These are phyloP conservation scores for Leuciscus waleckii DNA, from an alignment of 2,797 vertebrate species.

Conservation along the genomic window DNA sequence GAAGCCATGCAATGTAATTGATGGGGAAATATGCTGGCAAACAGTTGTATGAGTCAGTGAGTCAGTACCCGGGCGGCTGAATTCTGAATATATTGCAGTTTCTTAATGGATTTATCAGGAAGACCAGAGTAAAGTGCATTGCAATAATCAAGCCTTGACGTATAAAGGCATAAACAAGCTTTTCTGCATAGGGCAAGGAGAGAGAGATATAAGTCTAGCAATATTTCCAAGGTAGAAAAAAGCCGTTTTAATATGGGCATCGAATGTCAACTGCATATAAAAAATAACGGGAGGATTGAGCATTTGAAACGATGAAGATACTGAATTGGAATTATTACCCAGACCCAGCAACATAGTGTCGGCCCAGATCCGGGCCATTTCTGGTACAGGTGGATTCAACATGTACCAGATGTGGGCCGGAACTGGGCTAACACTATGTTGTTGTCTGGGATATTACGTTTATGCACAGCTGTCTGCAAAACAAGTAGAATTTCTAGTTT, in stretches of 20 bases:
- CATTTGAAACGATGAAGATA: background rate
- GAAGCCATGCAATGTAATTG: background rate
- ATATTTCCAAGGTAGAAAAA: background rate
- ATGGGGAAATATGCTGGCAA: background rate
- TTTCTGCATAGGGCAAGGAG: background rate
- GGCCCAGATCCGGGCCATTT: too few relatives aligned
- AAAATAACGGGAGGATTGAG: background rate
- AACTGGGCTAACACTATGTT: too few relatives aligned
- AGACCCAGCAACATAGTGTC: too few relatives aligned
- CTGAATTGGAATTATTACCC: background rate
- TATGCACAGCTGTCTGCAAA: background rate
- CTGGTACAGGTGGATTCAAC: too few relatives aligned
- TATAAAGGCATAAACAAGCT: background rate
- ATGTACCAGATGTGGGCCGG: too few relatives aligned
- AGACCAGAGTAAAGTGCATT: background rate
- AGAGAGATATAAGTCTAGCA: background rate
- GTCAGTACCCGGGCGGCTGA: too few relatives aligned
- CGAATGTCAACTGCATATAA: background rate
- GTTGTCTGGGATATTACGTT: too few relatives aligned
- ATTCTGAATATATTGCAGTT: too few relatives aligned
- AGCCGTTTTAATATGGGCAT: background rate
- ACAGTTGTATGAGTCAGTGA: background rate
- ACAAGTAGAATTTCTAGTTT: background rate
- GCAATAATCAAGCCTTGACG: background rate
- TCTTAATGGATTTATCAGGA: too few relatives aligned